Evolutionary conservation across 2,797 vertebrate species (phyloP).

Genomic region (Rhynchotus rufescens): DNA sequence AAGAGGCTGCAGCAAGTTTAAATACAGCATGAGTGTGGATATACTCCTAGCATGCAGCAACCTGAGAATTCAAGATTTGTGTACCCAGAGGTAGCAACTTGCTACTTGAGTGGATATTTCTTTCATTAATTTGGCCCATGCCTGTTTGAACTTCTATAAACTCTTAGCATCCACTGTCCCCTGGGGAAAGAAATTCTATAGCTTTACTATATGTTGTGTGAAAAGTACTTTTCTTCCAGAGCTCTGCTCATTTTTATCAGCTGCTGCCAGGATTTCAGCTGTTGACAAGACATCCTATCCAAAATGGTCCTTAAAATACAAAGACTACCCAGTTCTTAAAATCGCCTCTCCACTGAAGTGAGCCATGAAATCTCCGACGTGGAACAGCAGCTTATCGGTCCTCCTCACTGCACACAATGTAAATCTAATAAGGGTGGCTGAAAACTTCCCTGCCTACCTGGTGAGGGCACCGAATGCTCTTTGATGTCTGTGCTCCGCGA

Average conservation of each 20-base stretch:
- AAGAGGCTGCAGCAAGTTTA: background rate
- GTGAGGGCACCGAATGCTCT: background rate
- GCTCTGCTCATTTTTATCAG: slow-evolving; percentile 3
- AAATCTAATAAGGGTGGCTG: background rate
- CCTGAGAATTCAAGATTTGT: background rate
- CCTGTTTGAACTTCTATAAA: background rate
- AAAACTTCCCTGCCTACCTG: background rate
- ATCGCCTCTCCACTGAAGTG: background rate
- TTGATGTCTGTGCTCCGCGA: background rate
- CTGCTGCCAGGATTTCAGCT: background rate
- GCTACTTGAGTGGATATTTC: background rate
- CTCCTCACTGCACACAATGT: background rate
- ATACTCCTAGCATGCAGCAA: background rate
- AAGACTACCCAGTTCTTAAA: background rate
- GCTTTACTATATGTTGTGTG: background rate
- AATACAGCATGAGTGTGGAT: background rate
- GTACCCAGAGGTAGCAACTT: background rate
- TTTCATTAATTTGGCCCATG: background rate
- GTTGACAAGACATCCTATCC: background rate
- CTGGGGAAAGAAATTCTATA: background rate
- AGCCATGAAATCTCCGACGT: background rate
- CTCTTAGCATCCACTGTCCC: background rate
- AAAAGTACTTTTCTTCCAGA: background rate
- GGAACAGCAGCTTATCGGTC: background rate
- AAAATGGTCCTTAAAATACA: background rate